Evolutionary conservation across 2,797 vertebrate genomes (phyloP).

Genomic region (Muraenolepis orangiensis): DNA sequence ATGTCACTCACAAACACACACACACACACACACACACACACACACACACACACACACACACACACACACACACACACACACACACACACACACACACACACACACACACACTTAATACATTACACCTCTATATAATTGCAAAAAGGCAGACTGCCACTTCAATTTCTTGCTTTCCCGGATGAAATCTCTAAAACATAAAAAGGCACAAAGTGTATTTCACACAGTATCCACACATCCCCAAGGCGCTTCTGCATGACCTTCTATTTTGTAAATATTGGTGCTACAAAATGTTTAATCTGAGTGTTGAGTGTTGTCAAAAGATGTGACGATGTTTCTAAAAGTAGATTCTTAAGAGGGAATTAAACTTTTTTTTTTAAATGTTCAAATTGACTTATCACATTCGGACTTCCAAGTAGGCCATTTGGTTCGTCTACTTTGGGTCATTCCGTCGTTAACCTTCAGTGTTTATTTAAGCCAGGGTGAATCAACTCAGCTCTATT

Average conservation of each 20-base stretch:
- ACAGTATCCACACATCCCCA: conserved; percentile 36
- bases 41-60: too few species aligned
- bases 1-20: conserved; percentile 21
- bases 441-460: conserved; percentile 32
- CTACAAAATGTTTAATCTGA: conserved; percentile 66
- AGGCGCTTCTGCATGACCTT: conserved; percentile 67
- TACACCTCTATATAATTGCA: conserved; percentile 17
- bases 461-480: conserved; percentile 41
- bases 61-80: too few species aligned
- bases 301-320: conserved; percentile 61
- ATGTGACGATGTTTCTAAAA: conserved; percentile 52
- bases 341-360: conserved; percentile 46
- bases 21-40: conserved; percentile 14
- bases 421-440: conserved; percentile 49
- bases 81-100: conserved; percentile 18
- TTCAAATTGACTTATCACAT: conserved; percentile 53
- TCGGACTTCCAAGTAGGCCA: conserved; percentile 49
- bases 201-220: conserved; percentile 28
- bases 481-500: conserved; percentile 20
- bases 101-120: conserved; percentile 3
- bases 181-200: conserved; percentile 40
- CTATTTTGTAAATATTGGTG: conserved; percentile 71
- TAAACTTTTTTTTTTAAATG: too few species aligned
- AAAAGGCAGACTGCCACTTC: conserved; percentile 28
- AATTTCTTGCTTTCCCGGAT: conserved; percentile 42